These are phyloP conservation scores for Heterodera schachtii DNA, from an alignment of 1,140 invertebrate genomes.

Conservation along the genomic window DNA sequence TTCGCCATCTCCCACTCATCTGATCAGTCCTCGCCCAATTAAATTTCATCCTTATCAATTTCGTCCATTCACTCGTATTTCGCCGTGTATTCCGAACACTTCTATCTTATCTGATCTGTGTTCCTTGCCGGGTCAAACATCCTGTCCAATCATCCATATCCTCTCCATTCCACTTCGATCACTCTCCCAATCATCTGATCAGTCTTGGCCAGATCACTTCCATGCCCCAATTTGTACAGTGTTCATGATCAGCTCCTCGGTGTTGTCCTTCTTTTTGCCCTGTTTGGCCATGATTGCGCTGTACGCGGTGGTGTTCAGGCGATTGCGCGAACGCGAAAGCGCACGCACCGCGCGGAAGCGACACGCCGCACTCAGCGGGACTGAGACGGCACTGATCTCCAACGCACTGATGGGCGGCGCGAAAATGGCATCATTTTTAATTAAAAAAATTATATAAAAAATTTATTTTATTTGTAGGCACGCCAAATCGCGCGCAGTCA, in stretches of 20 bases:
- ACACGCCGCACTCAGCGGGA: background rate
- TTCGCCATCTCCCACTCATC: no score
- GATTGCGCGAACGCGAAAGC: slow-evolving; percentile 53
- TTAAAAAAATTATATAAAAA: background rate
- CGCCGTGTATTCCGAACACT: no score
- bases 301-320: slow-evolving; percentile 95
- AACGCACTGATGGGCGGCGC: slow-evolving; percentile 60
- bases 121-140: no score
- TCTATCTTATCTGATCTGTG: no score
- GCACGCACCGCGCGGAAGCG: slow-evolving; percentile 51
- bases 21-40: no score
- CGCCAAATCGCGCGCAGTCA: slow-evolving; percentile 57
- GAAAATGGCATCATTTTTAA: slow-evolving; percentile 41
- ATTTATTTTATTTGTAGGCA: no score
- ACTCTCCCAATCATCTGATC: no score
- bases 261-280: slow-evolving; percentile 98
- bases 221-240: slow-evolving; percentile 71
- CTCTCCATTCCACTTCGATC: no score
- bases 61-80: no score
- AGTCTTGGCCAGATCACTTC: no score
- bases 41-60: no score
- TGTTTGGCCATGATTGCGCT: slow-evolving; percentile 98
- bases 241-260: slow-evolving; percentile 95
- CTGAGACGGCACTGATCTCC: slow-evolving; percentile 53
- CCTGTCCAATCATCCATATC: no score